Evolutionary conservation across 2,797 vertebrate genomes (phyloP).

Genomic region (Cirrhinus mrigala): DNA sequence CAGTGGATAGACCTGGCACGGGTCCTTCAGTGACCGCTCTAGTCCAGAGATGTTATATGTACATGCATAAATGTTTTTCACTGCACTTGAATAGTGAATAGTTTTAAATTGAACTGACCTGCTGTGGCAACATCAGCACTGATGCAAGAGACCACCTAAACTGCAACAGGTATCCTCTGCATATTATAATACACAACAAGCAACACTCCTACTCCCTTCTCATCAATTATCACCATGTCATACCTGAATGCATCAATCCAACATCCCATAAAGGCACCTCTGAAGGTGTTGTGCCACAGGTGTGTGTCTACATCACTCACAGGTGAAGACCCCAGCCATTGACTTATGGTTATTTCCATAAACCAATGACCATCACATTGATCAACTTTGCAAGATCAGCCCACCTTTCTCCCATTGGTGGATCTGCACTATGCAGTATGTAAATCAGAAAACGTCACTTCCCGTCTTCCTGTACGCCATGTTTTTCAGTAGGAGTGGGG

Average conservation of each 20-base stretch:
- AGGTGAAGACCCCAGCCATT: conserved; percentile 21
- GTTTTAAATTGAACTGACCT: not conserved
- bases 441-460: conserved; percentile 68
- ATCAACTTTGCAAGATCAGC: conserved; percentile 47
- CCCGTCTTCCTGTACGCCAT: conserved; percentile 72
- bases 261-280: not conserved
- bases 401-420: conserved; percentile 58
- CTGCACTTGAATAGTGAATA: not conserved
- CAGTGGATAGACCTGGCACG: not conserved
- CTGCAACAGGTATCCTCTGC: not conserved
- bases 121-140: not conserved
- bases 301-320: conserved; percentile 35
- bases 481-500: conserved; percentile 63
- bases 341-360: not conserved
- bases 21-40: not conserved
- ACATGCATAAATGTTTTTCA: not conserved
- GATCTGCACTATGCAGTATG: conserved; percentile 53
- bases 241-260: not conserved
- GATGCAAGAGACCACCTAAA: conserved; percentile 5
- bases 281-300: conserved; percentile 43
- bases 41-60: not conserved
- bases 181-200: not conserved
- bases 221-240: not conserved
- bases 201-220: not conserved
- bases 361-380: conserved; percentile 39